Percentiles rank a stretch among this genome's conserved stretches.
These are phyloP conservation scores for Nemurella pictetii DNA, from an alignment of 2,888 invertebrate species.

Conservation along the genomic window DNA sequence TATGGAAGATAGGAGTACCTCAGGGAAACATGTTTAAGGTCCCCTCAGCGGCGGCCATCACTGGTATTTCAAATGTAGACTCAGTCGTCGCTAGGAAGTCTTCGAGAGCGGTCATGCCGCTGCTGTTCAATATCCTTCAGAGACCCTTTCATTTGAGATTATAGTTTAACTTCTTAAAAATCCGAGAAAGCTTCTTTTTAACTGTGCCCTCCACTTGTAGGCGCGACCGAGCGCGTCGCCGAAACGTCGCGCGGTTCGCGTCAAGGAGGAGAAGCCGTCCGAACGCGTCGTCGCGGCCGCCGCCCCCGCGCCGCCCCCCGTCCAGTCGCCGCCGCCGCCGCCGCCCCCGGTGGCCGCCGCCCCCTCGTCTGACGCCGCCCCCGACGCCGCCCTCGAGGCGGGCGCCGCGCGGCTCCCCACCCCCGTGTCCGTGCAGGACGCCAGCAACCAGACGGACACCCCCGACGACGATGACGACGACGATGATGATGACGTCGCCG, in stretches of 20 bases:
- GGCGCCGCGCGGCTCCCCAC: conserved; percentile 26
- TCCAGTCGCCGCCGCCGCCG: too few species aligned
- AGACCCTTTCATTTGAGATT: too few species aligned
- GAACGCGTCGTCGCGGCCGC: not conserved
- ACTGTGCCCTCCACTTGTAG: conserved; percentile 37
- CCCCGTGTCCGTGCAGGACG: conserved; percentile 65
- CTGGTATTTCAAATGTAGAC: too few species aligned
- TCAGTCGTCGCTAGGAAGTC: too few species aligned
- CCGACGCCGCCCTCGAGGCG: not conserved
- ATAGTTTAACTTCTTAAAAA: too few species aligned
- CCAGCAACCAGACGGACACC: conserved; percentile 82
- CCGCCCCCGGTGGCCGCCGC: conserved; percentile 45
- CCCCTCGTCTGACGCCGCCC: conserved; percentile 64
- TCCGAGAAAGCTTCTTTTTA: too few species aligned
- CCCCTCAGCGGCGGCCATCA: too few species aligned
- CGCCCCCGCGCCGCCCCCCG: not conserved
- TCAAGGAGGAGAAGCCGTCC: conserved; percentile 31
- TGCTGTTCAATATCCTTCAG: too few species aligned
- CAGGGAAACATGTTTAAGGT: too few species aligned
- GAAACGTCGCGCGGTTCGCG: conserved; percentile 41
- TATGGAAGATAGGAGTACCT: too few species aligned
- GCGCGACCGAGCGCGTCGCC: conserved; percentile 42
- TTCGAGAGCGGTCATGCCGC: too few species aligned
- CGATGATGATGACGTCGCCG: conserved; percentile 52
- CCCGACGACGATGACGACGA: conserved; percentile 67